Base-by-base conservation (phyloP, 1,140 invertebrate species). In the Diorhabda carinulata region DNA sequence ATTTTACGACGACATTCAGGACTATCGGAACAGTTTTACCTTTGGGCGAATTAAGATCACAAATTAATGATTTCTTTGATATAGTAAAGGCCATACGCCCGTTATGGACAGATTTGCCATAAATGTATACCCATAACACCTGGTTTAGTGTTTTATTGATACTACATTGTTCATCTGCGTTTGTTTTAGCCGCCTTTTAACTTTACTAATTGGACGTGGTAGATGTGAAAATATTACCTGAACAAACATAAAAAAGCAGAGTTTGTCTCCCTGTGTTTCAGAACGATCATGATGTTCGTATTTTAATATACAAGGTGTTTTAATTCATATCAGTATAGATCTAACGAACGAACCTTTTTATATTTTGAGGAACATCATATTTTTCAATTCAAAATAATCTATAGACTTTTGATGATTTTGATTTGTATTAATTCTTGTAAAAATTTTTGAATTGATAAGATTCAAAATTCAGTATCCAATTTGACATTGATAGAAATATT, bases 41-140 rank as follows among this genome's bases (percentile, higher is more conserved):
- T 52, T 52, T 52, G 47, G 47, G 47, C 47, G 47, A 52, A 52
- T 52, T 52, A 52, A 52, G 47, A 52, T 6, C n/a, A 52, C 47
- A 52, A 52, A 52, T 52, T 52, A 52, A 52, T n/a, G 47, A 52
- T 52, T 52, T 52, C 47, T 52, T 52, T 52, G 47, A 52, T 52
- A 52, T 52, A 8, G 47, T 52, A 52, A 52, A 52, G 47, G 47
- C 47, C 47, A 52, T 52, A n/a, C 47, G 47, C 47, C 47, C 47
- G n/a, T 52, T 52, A 52, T 8, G 47, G 47, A 52, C 47, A n/a
- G 6, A 52, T 52, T 52, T 6, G 47, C 47, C 47, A 52, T 52
- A 52, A 52, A 52, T n/a, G 47, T 52, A 52, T n/a, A 52, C 47
- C 47, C 47, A 52, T 52, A 52, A 52, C 47, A 52, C 47, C 47